A percentile compares a stretch with the other conserved stretches of the same genome.
Evolutionary conservation across 2,797 vertebrate genomes (phyloP).

Genomic region (Enteromius treurensis): DNA sequence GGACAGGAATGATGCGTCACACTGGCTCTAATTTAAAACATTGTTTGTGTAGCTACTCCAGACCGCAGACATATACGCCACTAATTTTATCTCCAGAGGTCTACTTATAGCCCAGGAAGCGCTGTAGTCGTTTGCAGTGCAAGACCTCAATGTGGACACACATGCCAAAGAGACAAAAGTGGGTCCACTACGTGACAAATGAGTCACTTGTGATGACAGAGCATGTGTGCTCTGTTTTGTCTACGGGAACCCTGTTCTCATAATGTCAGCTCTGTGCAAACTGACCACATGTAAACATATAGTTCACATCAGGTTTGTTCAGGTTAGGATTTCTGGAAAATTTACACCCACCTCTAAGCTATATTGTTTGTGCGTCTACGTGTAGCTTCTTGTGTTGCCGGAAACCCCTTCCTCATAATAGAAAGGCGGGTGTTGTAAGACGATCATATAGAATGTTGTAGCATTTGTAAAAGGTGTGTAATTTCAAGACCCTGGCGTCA

Average conservation of each 20-base stretch:
- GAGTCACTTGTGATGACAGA: slow-evolving; percentile 19
- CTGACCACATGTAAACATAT: slow-evolving; percentile 8
- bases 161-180: slow-evolving; percentile 7
- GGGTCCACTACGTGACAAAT: slow-evolving; percentile 5
- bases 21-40: slow-evolving; percentile 18
- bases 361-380: slow-evolving; percentile 13
- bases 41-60: slow-evolving; percentile 12
- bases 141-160: slow-evolving; percentile 30
- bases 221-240: slow-evolving; percentile 32
- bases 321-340: slow-evolving; percentile 12
- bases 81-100: slow-evolving; percentile 22
- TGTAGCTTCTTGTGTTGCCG: background rate
- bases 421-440: slow-evolving; percentile 22
- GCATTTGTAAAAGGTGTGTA: slow-evolving; percentile 32
- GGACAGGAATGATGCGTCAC: background rate
- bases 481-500: slow-evolving; percentile 41
- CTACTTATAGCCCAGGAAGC: background rate
- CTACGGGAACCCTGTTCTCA: background rate
- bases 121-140: slow-evolving; percentile 9
- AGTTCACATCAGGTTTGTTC: slow-evolving; percentile 2
- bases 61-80: background rate
- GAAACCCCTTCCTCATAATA: background rate
- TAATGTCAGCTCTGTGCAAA: slow-evolving; percentile 24
- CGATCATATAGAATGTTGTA: slow-evolving; percentile 26
- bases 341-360: background rate